Evolutionary conservation across 1,140 invertebrate genomes (phyloP), one percentile per base, ranked within the genome.

Genomic region (Lasaia peninsularis): DNA sequence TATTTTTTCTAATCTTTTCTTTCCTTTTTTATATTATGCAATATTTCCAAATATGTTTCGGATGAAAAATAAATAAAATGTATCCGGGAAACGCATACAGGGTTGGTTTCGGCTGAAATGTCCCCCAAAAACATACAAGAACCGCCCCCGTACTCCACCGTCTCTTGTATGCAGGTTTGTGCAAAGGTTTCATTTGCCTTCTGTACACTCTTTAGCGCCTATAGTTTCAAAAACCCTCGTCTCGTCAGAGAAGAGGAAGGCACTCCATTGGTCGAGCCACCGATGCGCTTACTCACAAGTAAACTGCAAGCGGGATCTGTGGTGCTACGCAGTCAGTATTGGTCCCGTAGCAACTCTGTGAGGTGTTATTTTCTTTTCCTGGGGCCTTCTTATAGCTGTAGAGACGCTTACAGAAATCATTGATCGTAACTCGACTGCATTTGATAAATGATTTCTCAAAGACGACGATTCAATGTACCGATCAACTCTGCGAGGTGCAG

Each of bases 31-130:
- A n/a, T n/a, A n/a, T n/a, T n/a, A n/a, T n/a, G n/a, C n/a, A n/a
- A n/a, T n/a, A n/a, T n/a, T n/a, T n/a, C n/a, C n/a, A n/a, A n/a
- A n/a, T n/a, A n/a, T n/a, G n/a, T n/a, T n/a, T n/a, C n/a, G n/a
- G n/a, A n/a, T n/a, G n/a, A n/a, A n/a, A n/a, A n/a, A n/a, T n/a
- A n/a, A n/a, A n/a, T n/a, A n/a, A n/a, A n/a, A n/a, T n/a, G n/a
- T n/a, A n/a, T 60, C 33, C 52, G 58, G 37, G 63, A 60, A 35
- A 66, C 53, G 40, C 59, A 60, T 0, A 65, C 50, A 56, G 62
- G 62, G 2, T 58, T 37, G 9, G 60, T 65, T 58, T 62, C 60
- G 24, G 24, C 1, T 1, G 55, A 58, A n/a, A 69, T 63, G 28
- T 37, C 59, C n/a, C 56, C 61, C 61, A 51, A 69, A 10, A 66